Evolutionary conservation across 2,888 invertebrate genomes (phyloP).

Genomic region (Holacanthella duospinosa): DNA sequence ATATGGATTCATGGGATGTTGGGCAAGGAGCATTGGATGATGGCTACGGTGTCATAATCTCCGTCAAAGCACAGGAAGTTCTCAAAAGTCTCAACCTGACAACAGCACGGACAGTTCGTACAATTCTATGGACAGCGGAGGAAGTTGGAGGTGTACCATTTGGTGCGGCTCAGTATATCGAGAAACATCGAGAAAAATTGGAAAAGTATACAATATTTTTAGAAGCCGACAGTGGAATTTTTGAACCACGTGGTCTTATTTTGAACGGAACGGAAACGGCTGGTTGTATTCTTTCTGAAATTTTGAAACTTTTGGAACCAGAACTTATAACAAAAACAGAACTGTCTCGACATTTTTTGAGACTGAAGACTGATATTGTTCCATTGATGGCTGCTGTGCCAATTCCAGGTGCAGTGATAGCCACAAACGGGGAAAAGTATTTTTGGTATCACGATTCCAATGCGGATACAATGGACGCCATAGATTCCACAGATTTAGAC

Average conservation of each 20-base stretch:
- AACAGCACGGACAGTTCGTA: constrained; percentile 42
- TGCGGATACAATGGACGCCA: constrained; percentile 44
- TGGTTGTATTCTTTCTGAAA: constrained; percentile 56
- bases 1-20: constrained; percentile 40
- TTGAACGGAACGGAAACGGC: constrained; percentile 53
- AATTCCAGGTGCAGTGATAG: constrained; percentile 53
- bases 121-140: constrained; percentile 48
- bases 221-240: constrained; percentile 74
- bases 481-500: constrained; percentile 41
- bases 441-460: constrained; percentile 58
- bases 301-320: constrained; percentile 39
- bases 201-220: constrained; percentile 60
- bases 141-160: constrained; percentile 59
- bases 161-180: constrained; percentile 48
- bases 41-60: constrained; percentile 43
- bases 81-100: constrained; percentile 40
- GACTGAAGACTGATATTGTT: constrained; percentile 4
- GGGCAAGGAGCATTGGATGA: constrained; percentile 51
- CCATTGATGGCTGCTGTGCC: constrained; percentile 16
- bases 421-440: constrained; percentile 50
- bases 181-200: constrained; percentile 42
- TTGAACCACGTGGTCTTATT: constrained; percentile 57
- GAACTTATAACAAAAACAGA: constrained; percentile 11
- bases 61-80: constrained; percentile 41
- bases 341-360: too few relatives aligned